Evolutionary conservation across 2,113 vertebrate genomes (phyloP), one percentile per base, ranked within the genome.

Genomic region (Onychostruthus taczanowskii): DNA sequence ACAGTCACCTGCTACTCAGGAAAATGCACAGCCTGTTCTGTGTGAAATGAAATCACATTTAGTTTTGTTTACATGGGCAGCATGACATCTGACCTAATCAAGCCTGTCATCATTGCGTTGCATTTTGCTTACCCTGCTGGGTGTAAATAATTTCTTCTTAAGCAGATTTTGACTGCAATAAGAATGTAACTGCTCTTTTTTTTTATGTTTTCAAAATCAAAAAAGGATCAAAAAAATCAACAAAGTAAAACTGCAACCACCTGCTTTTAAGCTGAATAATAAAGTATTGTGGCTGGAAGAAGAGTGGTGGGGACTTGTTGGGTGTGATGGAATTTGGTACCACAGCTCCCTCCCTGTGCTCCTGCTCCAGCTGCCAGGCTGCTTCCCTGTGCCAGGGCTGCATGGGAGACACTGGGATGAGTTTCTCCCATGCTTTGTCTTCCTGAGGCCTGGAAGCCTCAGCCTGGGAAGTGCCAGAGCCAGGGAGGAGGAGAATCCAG

Each of bases 391-490:
- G 56, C 61, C 5, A 3, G 21, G 33, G 35, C 58, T 37, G 3
- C 39, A 4, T 1, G 6, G 31, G 35, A 70, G 52, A 55, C 31
- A 18, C 13, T 4, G 10, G 37, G 4, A 4, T 0, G 0, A 23
- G 20, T 20, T 58, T 41, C 46, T 70, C 41, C 50, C 41, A 2
- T 5, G 3, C 2, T 53, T 89, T 21, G 9, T 41, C 28, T 49
- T 69, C 59, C 66, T 9, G 56, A 58, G 37, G 27, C 55, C 56
- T n/a, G 49, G 83, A 53, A 83, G 9, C 6, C 84, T 49, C 70
- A 53, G 9, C 17, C 33, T 3, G 11, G 61, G 56, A 23, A 0
- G 4, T 2, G 10, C 69, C 82, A 18, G 27, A 31, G 37, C 1
- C 16, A 20, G 41, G 17, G 13, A 2, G 33, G 31, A 56, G 13